A percentile compares a stretch with the other conserved stretches of the same genome.
These are phyloP conservation scores for Ostrea edulis DNA, from an alignment of 1,140 invertebrate species.

Conservation along the genomic window DNA sequence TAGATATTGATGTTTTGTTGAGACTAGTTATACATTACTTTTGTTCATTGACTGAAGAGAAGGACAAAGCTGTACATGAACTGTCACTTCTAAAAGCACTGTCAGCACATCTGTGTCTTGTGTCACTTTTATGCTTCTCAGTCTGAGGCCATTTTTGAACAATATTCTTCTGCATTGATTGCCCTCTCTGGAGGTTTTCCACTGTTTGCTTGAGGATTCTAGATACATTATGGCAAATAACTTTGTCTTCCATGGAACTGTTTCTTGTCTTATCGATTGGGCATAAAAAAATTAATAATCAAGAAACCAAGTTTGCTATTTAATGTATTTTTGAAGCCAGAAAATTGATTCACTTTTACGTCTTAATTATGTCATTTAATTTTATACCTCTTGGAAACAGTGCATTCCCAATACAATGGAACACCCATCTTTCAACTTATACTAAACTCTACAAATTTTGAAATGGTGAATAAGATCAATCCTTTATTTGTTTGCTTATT, in stretches of 20 bases:
- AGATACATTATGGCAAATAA: conserved; percentile 14
- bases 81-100: background rate
- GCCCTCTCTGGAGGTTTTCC: background rate
- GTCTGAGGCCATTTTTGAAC: conserved; percentile 6
- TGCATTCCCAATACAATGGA: too few species aligned
- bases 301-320: background rate
- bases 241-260: background rate
- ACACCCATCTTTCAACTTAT: too few species aligned
- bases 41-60: conserved; percentile 3
- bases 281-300: background rate
- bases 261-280: conserved; percentile 4
- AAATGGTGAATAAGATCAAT: too few species aligned
- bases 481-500: too few species aligned
- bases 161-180: conserved; percentile 26
- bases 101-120: background rate
- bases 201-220: background rate
- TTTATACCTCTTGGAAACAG: too few species aligned
- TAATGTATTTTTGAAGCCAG: too few species aligned
- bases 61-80: background rate
- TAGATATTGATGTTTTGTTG: background rate
- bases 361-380: too few species aligned
- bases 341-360: too few species aligned
- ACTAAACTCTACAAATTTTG: too few species aligned
- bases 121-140: background rate
- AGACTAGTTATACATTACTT: background rate